phyloP scores from a whole-genome alignment of 2,113 vertebrate species.

The human region GRCh38 chr2:129849501-129850000 shows the following conservation, averaged over 20 bases:
- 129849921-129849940: not conserved
- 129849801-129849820: not conserved
- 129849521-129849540: not conserved
- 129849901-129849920: not conserved
- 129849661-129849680: not conserved
- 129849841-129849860: not conserved
- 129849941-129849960: not conserved
- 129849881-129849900: not conserved
- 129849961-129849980: not conserved
- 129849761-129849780: not conserved
- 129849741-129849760: not conserved
- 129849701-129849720: not conserved
- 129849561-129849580: not conserved
- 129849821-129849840: not conserved
- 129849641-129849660: not conserved
- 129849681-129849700: not conserved
- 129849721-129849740: not conserved
- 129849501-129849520: not conserved
- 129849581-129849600: not conserved
- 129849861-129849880: not conserved
- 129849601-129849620: not conserved
- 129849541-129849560: not conserved
- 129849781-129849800: not conserved
- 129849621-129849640: not conserved
- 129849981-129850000: not conserved